A percentile compares a stretch with the other conserved stretches of the same genome.
These are phyloP conservation scores for Trematomus bernacchii DNA, from an alignment of 2,797 vertebrate genomes.

Conservation along the genomic window DNA sequence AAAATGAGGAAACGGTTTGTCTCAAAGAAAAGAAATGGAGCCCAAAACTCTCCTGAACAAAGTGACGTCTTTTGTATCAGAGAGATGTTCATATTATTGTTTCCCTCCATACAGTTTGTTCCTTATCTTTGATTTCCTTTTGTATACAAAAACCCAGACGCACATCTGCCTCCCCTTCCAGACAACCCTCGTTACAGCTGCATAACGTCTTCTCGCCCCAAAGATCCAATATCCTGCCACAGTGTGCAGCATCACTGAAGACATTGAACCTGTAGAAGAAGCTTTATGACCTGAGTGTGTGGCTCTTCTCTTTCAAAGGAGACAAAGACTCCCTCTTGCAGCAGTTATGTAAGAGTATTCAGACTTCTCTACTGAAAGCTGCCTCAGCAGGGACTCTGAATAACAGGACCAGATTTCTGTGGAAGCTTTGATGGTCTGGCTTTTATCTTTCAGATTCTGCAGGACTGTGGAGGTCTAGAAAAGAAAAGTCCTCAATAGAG, in stretches of 20 bases:
- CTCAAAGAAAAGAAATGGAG: neutral
- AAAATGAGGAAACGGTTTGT: neutral
- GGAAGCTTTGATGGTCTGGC: neutral
- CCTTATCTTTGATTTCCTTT: constrained; percentile 27
- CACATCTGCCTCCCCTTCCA: neutral
- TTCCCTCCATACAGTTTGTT: neutral
- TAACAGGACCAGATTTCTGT: constrained; percentile 8
- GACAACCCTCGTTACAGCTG: constrained; percentile 18
- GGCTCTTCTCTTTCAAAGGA: constrained; percentile 29
- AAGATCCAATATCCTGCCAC: constrained; percentile 52
- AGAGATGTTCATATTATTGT: constrained; percentile 16
- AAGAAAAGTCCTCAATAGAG: neutral
- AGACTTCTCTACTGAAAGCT: constrained; percentile 40
- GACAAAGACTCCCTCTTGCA: constrained; percentile 18
- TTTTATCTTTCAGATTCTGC: neutral
- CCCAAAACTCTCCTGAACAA: neutral
- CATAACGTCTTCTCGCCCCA: constrained; percentile 34
- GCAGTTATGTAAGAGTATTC: constrained; percentile 34
- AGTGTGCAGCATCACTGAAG: constrained; percentile 23
- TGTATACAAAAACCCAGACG: neutral
- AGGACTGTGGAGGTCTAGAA: neutral
- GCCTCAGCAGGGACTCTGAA: constrained; percentile 29
- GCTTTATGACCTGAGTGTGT: constrained; percentile 27
- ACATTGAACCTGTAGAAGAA: constrained; percentile 31
- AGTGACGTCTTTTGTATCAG: neutral